Percentiles rank a stretch among this genome's conserved stretches.
phyloP scores from a whole-genome alignment of 92 coral and sea anemone species.

The Nematostella vectensis region DNA sequence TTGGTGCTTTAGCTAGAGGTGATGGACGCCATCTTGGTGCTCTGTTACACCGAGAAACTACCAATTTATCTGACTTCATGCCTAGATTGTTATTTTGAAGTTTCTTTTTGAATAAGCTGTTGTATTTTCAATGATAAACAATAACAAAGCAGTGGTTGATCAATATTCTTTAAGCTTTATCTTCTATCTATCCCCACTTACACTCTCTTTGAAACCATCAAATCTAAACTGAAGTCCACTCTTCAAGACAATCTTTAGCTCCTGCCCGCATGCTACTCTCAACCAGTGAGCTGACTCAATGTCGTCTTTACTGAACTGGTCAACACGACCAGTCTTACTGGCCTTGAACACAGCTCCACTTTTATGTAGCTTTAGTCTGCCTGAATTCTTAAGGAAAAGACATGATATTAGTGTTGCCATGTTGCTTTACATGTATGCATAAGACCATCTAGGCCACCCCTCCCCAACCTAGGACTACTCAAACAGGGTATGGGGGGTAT shows the following conservation, averaged over 20 bases:
- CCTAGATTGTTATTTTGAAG: too few relatives aligned
- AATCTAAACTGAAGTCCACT: conserved; percentile 88
- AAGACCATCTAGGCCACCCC: neutral
- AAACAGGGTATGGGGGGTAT: neutral
- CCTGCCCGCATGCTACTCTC: conserved; percentile 94
- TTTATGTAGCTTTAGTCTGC: conserved; percentile 84
- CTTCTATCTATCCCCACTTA: conserved; percentile 53
- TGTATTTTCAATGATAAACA: too few relatives aligned
- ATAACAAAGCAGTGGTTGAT: too few relatives aligned
- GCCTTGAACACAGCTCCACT: conserved; percentile 83
- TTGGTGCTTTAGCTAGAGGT: too few relatives aligned
- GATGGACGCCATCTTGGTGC: too few relatives aligned
- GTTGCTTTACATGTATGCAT: too few relatives aligned
- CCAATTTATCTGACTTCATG: too few relatives aligned
- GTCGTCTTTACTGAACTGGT: conserved; percentile 67
- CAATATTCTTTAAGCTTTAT: too few relatives aligned
- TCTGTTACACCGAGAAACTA: too few relatives aligned
- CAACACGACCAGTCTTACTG: conserved; percentile 86
- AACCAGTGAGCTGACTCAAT: conserved; percentile 86
- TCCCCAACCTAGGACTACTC: neutral
- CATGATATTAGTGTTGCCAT: too few relatives aligned
- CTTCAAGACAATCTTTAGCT: conserved; percentile 68
- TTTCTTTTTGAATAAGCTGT: too few relatives aligned
- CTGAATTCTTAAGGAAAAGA: conserved; percentile 68
- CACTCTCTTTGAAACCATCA: conserved; percentile 97